Evolutionary conservation across 2,888 invertebrate species (phyloP), one percentile per base, ranked within the genome.

Genomic region (Macaria liturata): DNA sequence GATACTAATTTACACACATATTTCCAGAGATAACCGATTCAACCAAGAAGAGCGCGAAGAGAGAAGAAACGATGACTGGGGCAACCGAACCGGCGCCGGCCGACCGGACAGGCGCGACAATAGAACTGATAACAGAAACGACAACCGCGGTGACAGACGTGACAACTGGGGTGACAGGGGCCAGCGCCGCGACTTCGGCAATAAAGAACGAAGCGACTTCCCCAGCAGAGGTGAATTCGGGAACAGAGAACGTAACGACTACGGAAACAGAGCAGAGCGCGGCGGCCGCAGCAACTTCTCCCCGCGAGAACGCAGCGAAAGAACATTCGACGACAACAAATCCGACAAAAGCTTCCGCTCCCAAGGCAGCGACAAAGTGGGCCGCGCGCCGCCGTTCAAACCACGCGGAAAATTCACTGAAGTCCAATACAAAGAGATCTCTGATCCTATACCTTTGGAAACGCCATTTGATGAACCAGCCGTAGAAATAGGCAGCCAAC

Each of bases 401-500:
- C 65, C 71, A 8, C 77, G 88, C 32, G 68, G 81, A 70, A 83
- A 80, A 59, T 87, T 84, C 72, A 82, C 84, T 0, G 77, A 80
- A 63, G 84, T 83, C 32, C 85, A 86, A 55, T 83, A 79, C 68
- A 88, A 84, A 57, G 86, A 82, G 67, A 70, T 91, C 4, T 20
- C 83, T 0, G 74, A 92, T 57, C 94, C 94, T 46, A 80, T 93
- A 6, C 67, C 93, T 0, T 61, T 93, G 0, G 88, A 92, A 7
- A 88, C 88, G 0, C 81, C 87, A 0, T 95, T 93, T 83, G 54
- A 67, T 0, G 85, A 91, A 4, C 85, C 88, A 0, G 71, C 83
- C 0, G 80, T 94, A 3, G 88, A 93, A 30, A 76, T 89, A 0
- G 94, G 93, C 9, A 83, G 86, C 0, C 93, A 90, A 52, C 93